Evolutionary conservation across 2,113 vertebrate species (phyloP), one percentile per base, ranked within the genome.

Genomic region (Empidonax alnorum): DNA sequence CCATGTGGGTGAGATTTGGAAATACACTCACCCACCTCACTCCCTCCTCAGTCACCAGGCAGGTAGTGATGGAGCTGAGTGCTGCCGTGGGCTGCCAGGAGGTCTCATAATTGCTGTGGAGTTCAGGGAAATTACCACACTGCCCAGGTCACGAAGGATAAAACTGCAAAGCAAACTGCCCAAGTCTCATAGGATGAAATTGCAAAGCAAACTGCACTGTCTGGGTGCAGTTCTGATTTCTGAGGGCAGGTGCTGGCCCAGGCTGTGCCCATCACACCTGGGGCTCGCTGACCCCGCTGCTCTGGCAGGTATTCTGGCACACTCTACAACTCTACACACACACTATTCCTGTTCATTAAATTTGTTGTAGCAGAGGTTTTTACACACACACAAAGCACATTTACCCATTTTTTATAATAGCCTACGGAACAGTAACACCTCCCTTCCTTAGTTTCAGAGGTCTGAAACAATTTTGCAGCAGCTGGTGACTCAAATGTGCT

Each of bases 11-110:
- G 59, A 13, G 9, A 3, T 23, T 3, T 14, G 55, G 49, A 20
- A 10, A 18, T 4, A 0, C 3, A 0, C 21, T 5, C 31, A 16
- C 23, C 33, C 33, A 0, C 20, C 24, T 18, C 6, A 3, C 24
- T 6, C 8, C 22, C 19, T 7, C 7, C 6, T 41, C 46, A 3
- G 5, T 4, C 14, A 4, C 74, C 31, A 20, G 19, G 53, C 77
- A 47, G 35, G 30, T 3, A 14, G 1, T 2, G 62, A 16, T 1
- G 6, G 1, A 19, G 46, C 55, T 9, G 65, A 30, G 33, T 3
- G 28, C 31, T 55, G 19, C 66, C 0, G 0, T 4, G 58, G 7
- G 18, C 8, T 13, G 20, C 8, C 55, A 7, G 47, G 14, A 53
- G 44, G 44, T 50, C 56, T 21, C 11, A 4, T 14, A 8, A 23